Evolutionary conservation across 30 jellyfish, hydroid and myxozoan genomes (phyloP).

Genomic region (Aurelia coerulea): DNA sequence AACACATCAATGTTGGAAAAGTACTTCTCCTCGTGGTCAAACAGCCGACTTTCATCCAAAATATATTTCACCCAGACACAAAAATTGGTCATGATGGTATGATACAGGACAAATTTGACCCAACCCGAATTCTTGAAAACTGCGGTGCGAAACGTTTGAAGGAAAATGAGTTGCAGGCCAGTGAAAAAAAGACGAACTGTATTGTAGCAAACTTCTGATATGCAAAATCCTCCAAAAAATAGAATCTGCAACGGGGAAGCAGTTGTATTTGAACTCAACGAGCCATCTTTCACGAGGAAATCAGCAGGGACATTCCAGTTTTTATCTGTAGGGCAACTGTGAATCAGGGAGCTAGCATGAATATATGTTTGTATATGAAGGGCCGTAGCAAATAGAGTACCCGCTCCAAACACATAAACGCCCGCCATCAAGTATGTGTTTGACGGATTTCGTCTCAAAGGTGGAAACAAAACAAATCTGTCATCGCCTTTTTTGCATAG

Average conservation of each 20-base stretch:
- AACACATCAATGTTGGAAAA: not conserved
- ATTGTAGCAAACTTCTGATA: not conserved
- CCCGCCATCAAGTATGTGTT: constrained; percentile 15
- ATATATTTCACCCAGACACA: constrained; percentile 18
- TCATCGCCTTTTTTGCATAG: not conserved
- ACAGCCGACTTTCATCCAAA: constrained; percentile 8
- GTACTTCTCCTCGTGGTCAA: not conserved
- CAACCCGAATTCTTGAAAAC: not conserved
- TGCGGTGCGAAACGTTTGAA: constrained; percentile 18
- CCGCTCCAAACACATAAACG: constrained; percentile 5
- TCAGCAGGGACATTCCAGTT: not conserved
- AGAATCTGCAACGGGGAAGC: no score
- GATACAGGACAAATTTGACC: not conserved
- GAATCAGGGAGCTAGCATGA: constrained; percentile 6
- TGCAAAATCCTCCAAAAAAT: constrained; percentile 3
- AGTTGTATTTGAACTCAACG: not conserved
- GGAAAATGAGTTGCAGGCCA: not conserved
- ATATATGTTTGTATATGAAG: not conserved
- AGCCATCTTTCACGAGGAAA: not conserved
- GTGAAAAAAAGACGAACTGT: not conserved
- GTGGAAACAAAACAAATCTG: not conserved
- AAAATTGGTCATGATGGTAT: constrained; percentile 6
- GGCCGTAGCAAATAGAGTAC: not conserved
- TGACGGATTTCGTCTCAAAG: not conserved
- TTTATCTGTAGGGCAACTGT: not conserved